Evolutionary conservation across 2,888 invertebrate genomes (phyloP), one percentile per base, ranked within the genome.

Genomic region (Brachylomia viminalis): DNA sequence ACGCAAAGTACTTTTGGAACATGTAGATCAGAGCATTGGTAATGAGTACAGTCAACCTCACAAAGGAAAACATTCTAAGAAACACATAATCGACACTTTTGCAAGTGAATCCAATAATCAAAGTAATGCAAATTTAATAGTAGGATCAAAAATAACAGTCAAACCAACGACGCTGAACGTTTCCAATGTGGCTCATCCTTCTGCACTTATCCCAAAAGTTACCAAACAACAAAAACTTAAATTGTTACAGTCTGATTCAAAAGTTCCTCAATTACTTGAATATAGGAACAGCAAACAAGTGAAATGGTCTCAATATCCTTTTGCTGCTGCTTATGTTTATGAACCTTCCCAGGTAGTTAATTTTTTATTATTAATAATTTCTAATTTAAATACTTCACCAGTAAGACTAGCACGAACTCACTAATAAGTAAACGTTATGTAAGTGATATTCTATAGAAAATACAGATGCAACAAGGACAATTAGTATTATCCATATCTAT

Each of bases 321-420:
- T 93, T 87, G 89, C 90, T 77, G 95, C 95, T 68, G 94, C 92
- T 52, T 96, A 95, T 82, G 82, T 95, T 67, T 93, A 95, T 86
- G 93, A 96, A 85, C 94, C 94, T n/a, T 91, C 90, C 23, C 93
- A 94, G 90, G 96, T 95, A 80, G 3, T 54, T 38, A 11, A 30
- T 33, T 17, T 6, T 13, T 73, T 45, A 20, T 15, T 23, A 68
- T 15, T 2, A 17, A 42, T 52, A 0, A 1, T 38, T 79, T 47
- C 20, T 47, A 7, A 78, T 47, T 20, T 47, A 38, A 27, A 10
- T n/a, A 27, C 0, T 52, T 27, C 20, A 38, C 10, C 10, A 27
- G 23, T n/a, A 54, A 20, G 27, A 20, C 17, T 52, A 68, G n/a
- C n/a, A n/a, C n/a, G n/a, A n/a, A n/a, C n/a, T n/a, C n/a, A n/a